Evolutionary conservation across 1,140 invertebrate species (phyloP).

Genomic region (Stegodyphus dumicola): DNA sequence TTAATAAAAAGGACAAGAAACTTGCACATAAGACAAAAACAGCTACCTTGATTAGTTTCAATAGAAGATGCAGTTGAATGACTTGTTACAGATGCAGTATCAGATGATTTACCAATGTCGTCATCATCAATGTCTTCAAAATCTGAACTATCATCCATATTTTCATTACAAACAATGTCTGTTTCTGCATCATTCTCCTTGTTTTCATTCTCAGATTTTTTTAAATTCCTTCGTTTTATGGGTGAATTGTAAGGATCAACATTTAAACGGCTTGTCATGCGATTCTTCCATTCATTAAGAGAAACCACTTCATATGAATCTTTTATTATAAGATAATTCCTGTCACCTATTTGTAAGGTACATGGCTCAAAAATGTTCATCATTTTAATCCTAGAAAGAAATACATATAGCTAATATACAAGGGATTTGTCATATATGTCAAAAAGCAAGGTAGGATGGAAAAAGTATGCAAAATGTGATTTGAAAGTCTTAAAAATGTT

Average conservation of each 20-base stretch:
- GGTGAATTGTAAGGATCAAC: neutral
- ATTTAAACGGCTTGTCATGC: slow-evolving; percentile 29
- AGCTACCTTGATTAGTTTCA: slow-evolving; percentile 56
- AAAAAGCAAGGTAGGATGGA: too few relatives aligned
- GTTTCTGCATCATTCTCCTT: slow-evolving; percentile 63
- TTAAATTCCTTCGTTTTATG: slow-evolving; percentile 62
- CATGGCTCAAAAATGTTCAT: slow-evolving; percentile 90
- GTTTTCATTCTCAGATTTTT: slow-evolving; percentile 6
- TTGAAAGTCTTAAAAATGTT: too few relatives aligned
- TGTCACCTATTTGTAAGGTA: slow-evolving; percentile 87
- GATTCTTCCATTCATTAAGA: slow-evolving; percentile 71
- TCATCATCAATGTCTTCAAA: slow-evolving; percentile 47
- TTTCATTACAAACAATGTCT: slow-evolving; percentile 64
- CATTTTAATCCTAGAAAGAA: slow-evolving; percentile 74
- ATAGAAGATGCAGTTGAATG: slow-evolving; percentile 64
- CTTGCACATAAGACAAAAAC: neutral
- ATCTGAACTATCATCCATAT: slow-evolving; percentile 58
- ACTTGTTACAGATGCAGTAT: slow-evolving; percentile 67
- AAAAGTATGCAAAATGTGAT: too few relatives aligned
- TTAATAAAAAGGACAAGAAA: too few relatives aligned
- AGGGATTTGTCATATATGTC: too few relatives aligned
- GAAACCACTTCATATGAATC: slow-evolving; percentile 73
- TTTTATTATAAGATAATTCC: slow-evolving; percentile 77
- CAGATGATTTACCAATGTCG: slow-evolving; percentile 63
- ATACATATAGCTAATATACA: neutral